These are phyloP conservation scores for Gymnosoma rotundatum DNA, from an alignment of 2,888 invertebrate species.

Conservation along the genomic window DNA sequence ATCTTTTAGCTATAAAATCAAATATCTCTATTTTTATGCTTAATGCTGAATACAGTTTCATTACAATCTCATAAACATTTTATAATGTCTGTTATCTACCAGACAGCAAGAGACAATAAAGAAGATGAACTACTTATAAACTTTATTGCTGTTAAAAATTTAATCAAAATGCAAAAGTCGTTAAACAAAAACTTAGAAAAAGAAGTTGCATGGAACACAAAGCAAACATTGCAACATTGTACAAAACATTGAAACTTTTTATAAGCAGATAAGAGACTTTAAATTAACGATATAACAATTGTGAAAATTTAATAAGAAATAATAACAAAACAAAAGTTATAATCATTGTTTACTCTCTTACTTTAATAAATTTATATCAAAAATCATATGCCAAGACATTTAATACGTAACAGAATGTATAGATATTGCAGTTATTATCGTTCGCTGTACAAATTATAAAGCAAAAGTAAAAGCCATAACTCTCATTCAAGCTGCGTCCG, in stretches of 20 bases:
- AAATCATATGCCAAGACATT: slow-evolving; percentile 11
- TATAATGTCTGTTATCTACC: background rate
- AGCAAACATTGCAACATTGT: background rate
- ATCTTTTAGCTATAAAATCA: background rate
- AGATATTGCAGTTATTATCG: background rate
- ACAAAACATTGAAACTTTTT: background rate
- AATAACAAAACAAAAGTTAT: background rate
- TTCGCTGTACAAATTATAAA: slow-evolving; percentile 53
- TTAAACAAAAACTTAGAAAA: background rate
- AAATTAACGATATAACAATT: slow-evolving; percentile 43
- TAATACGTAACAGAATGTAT: background rate
- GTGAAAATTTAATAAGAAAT: slow-evolving; percentile 47
- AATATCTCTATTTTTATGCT: background rate
- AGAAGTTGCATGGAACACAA: background rate
- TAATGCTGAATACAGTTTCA: slow-evolving; percentile 16
- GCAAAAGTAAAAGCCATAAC: slow-evolving; percentile 62
- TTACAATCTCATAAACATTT: slow-evolving; percentile 28
- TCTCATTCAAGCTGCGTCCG: slow-evolving; percentile 66
- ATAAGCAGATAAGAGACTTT: slow-evolving; percentile 19
- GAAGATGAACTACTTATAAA: slow-evolving; percentile 38
- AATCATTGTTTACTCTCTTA: background rate
- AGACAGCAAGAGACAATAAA: slow-evolving; percentile 3
- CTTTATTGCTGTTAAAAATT: slow-evolving; percentile 39
- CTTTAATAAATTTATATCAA: slow-evolving; percentile 26
- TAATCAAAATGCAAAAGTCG: slow-evolving; percentile 37